phyloP scores from a whole-genome alignment of 2,797 vertebrate species.

The Corythornis leucogaster region DNA sequence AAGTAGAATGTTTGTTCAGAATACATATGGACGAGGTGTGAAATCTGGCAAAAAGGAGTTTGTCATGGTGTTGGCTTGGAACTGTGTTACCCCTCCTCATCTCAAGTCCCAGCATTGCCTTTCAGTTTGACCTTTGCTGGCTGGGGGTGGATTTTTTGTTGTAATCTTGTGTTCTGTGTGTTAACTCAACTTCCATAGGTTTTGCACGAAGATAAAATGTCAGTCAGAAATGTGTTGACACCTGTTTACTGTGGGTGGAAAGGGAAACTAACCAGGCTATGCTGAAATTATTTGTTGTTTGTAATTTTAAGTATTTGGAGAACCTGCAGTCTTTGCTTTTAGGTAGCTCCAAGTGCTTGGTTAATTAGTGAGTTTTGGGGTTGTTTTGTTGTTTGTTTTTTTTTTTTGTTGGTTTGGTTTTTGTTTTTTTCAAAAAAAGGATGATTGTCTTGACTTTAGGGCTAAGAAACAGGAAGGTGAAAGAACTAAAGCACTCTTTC shows the following conservation, averaged over 20 bases:
- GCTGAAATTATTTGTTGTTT: background rate
- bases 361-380: background rate
- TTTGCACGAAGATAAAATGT: background rate
- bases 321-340: background rate
- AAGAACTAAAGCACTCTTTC: too few species aligned
- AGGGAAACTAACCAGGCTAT: background rate
- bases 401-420: background rate
- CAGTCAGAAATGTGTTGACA: background rate
- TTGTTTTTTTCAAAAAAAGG: background rate
- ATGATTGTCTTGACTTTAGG: too few species aligned
- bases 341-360: background rate
- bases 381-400: background rate
- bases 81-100: background rate
- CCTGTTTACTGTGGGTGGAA: background rate
- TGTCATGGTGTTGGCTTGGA: background rate
- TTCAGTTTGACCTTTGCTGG: background rate
- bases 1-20: constrained; percentile 40
- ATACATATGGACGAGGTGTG: background rate
- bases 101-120: background rate
- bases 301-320: background rate
- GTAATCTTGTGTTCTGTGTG: background rate
- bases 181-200: background rate
- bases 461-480: too few species aligned
- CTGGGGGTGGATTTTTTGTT: background rate
- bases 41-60: background rate